Base-by-base conservation (phyloP, 2,888 invertebrate genomes). In the Nymphalis c-album region DNA sequence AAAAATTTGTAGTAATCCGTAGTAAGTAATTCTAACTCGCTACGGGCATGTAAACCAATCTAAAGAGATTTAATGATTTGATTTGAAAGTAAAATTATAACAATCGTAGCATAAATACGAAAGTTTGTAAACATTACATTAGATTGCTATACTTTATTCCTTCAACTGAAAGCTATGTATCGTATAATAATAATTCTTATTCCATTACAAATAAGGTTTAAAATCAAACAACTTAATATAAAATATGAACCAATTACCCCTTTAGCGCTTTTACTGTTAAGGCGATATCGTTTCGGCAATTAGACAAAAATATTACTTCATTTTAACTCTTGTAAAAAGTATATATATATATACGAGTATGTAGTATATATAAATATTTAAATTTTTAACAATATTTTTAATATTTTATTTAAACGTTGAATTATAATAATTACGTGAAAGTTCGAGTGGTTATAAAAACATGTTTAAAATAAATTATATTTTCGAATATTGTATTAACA, bases 271-370 rank as follows among this genome's bases (percentile, higher is more conserved):
- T 53, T 20, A 20, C 47, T 35, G 53, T 47, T 65, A 18, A 55
- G 47, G 45, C 53, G 65, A 53, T 60, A 64, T 26, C 31, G 51
- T 46, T 64, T 53, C 46, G 48, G 31, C 60, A 51, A 64, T 65
- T 65, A 55, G 50, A 20, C 35, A 47, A 45, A 65, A 65, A 55
- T 65, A 60, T 40, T 60, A 31, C 31, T 60, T 59, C 60, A 64
- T 64, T 47, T 35, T 13, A 51, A 40, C 13, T 40, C 13, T 40
- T 13, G 13, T 13, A 40, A 40, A 40, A 40, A 40, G 4, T 3
- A 10, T 40, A 2, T 40, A 8, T 8, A 40, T 40, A 22, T 22
- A 22, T 22, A 22, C 3, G 1, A n/a, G n/a, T 22, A 22, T 22
- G 1, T 22, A 22, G 1, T 22, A 22, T 22, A 26, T 26, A 26